A percentile compares a stretch with the other conserved stretches of the same genome.
These are phyloP conservation scores for Onchidella celtica DNA, from an alignment of 2,888 invertebrate genomes.

Conservation along the genomic window DNA sequence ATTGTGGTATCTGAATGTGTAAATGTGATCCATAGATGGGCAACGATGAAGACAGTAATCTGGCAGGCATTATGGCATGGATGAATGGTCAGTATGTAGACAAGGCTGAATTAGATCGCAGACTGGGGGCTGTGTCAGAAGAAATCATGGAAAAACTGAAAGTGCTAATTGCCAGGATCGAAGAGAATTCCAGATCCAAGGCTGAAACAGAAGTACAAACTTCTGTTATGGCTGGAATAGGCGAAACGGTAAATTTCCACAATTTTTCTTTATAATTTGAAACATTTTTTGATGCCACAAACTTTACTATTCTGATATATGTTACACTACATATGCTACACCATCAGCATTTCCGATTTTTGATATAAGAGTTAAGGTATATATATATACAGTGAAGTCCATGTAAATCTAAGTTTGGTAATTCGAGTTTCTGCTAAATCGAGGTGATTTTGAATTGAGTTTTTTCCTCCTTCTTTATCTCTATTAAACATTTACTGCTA, in stretches of 20 bases:
- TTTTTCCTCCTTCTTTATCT: no score
- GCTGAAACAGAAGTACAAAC: background rate
- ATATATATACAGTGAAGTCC: no score
- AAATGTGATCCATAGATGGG: conserved; percentile 51
- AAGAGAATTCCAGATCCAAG: background rate
- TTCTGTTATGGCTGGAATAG: conserved; percentile 5
- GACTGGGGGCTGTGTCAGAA: conserved; percentile 59
- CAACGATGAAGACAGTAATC: conserved; percentile 54
- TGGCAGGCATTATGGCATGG: conserved; percentile 64
- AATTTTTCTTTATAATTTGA: background rate
- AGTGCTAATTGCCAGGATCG: background rate
- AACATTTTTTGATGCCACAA: background rate
- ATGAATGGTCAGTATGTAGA: conserved; percentile 53
- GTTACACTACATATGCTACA: no score
- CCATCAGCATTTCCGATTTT: no score
- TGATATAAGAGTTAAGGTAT: no score
- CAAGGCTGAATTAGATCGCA: conserved; percentile 58
- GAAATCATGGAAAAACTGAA: conserved; percentile 59
- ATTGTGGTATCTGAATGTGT: background rate
- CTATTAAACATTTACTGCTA: no score
- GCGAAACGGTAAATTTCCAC: conserved; percentile 35
- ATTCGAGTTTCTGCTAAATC: no score
- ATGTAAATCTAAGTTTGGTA: no score
- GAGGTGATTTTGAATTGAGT: no score
- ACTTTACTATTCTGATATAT: no score